Conservation (phyloP, 2,888 invertebrate species). For the Plebejus melissa region DNA sequence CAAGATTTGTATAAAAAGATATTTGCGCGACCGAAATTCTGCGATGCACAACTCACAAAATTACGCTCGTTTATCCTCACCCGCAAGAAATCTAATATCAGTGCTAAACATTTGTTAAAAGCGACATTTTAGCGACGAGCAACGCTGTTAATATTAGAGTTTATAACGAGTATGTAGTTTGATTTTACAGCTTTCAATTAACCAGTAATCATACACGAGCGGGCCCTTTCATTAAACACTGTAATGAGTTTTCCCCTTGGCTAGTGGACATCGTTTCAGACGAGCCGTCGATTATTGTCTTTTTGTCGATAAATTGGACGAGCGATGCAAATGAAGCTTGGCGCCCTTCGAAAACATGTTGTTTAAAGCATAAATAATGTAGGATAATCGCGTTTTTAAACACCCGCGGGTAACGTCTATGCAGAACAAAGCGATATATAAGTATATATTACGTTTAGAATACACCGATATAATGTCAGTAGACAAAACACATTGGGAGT, state of each 20-base stretch:
- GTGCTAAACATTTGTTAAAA: not conserved
- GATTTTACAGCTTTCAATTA: constrained; percentile 76
- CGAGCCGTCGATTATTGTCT: constrained; percentile 55
- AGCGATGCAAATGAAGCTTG: constrained; percentile 41
- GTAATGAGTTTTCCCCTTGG: constrained; percentile 77
- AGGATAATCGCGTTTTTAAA: not conserved
- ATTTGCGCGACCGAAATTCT: too few relatives aligned
- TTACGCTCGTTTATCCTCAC: too few relatives aligned
- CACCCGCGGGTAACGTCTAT: constrained; percentile 33
- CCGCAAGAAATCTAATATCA: not conserved
- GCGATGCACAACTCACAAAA: too few relatives aligned
- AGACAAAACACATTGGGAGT: not conserved
- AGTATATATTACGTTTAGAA: not conserved
- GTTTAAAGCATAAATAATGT: constrained; percentile 27
- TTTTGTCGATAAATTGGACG: constrained; percentile 56
- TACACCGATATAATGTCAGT: not conserved
- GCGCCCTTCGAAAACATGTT: constrained; percentile 37
- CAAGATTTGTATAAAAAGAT: too few relatives aligned
- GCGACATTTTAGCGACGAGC: constrained; percentile 37
- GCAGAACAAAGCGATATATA: constrained; percentile 29
- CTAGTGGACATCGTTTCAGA: constrained; percentile 71
- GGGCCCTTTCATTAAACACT: constrained; percentile 73
- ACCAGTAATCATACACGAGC: constrained; percentile 75
- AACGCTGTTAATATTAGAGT: constrained; percentile 49
- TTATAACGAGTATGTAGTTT: constrained; percentile 62